phyloP scores from a whole-genome alignment of 2,113 vertebrate species.

The Ptyas mucosa region DNA sequence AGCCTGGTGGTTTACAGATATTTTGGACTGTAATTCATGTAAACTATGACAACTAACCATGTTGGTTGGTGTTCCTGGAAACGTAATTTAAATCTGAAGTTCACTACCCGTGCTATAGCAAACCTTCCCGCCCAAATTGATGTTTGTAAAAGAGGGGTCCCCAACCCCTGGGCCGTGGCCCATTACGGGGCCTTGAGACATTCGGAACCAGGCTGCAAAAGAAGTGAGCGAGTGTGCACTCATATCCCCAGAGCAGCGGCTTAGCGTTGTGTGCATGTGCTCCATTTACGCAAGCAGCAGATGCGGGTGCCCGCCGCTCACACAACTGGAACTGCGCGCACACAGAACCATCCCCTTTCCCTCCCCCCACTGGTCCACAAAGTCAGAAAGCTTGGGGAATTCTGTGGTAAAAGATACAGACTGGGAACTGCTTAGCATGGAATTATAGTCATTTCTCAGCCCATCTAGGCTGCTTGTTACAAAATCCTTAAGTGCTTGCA shows the following conservation, averaged over 20 bases:
- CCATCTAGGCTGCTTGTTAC: not conserved
- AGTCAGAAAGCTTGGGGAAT: not conserved
- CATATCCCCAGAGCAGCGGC: not conserved
- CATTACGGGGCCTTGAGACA: not conserved
- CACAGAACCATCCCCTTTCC: not conserved
- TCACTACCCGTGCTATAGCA: not conserved
- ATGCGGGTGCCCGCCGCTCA: accelerated
- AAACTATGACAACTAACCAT: not conserved
- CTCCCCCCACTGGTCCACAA: not conserved
- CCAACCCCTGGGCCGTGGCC: not conserved
- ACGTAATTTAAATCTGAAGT: not conserved
- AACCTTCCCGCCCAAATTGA: not conserved
- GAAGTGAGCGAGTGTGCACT: not conserved
- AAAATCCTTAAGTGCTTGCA: not conserved
- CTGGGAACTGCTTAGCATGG: not conserved
- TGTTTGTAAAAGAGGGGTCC: not conserved
- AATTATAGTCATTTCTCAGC: not conserved
- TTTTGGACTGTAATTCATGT: not conserved
- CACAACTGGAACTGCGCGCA: not conserved
- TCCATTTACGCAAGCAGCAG: not conserved
- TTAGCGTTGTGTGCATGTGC: not conserved
- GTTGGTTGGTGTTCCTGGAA: not conserved
- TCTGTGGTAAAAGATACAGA: not conserved
- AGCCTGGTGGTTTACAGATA: not conserved
- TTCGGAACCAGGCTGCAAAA: not conserved